Percentiles rank a stretch among this genome's conserved stretches.
These are phyloP conservation scores for Lithophane ornitopus DNA, from an alignment of 2,888 invertebrate species.

Conservation along the genomic window DNA sequence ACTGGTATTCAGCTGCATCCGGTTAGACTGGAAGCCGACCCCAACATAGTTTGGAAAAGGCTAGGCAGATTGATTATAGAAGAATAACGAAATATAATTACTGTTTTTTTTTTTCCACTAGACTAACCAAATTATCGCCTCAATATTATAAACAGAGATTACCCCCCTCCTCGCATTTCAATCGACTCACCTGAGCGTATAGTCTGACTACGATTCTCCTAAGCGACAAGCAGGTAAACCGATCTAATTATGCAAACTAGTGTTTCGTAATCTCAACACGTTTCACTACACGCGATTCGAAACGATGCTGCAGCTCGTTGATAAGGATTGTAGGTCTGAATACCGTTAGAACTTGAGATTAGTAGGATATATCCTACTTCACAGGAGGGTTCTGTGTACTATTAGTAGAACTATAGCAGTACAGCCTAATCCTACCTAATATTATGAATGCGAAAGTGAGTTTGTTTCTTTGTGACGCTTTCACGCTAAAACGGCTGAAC, in stretches of 20 bases:
- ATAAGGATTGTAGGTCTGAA: conserved; percentile 49
- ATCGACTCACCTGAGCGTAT: not conserved
- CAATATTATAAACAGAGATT: not conserved
- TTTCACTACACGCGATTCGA: conserved; percentile 42
- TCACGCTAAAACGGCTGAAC: no score
- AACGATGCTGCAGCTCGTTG: conserved; percentile 43
- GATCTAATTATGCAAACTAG: conserved; percentile 51
- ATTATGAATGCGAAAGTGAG: no score
- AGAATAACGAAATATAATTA: not conserved
- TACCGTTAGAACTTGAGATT: conserved; percentile 38
- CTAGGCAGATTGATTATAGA: no score
- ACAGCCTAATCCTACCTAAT: no score
- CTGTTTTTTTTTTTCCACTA: not conserved
- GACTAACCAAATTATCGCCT: not conserved
- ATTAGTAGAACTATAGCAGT: not conserved
- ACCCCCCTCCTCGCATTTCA: not conserved
- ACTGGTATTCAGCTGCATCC: no score
- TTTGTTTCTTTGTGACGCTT: no score
- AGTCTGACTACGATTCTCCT: conserved; percentile 16
- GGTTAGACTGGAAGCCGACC: no score
- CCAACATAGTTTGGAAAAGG: no score
- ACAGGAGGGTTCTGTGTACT: not conserved
- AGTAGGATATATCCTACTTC: conserved; percentile 17
- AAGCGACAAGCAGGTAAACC: conserved; percentile 28
- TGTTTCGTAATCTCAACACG: conserved; percentile 56